phyloP scores from a whole-genome alignment of 2,797 vertebrate genomes.

The Orestias chungarensis region DNA sequence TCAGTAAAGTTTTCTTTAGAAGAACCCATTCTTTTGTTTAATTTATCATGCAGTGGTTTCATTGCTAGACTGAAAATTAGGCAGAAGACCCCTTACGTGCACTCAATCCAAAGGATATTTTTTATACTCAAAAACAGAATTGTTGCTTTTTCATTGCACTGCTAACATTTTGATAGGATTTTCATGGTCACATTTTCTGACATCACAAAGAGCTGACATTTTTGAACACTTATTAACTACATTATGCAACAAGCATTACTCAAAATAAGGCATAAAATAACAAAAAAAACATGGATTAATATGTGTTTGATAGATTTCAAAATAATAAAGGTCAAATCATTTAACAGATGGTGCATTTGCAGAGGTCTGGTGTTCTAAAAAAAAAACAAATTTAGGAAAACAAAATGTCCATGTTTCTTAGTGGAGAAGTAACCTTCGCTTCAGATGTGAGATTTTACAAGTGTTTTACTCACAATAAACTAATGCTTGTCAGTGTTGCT shows the following conservation, averaged over 20 bases:
- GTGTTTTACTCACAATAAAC: not conserved
- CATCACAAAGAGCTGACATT: not conserved
- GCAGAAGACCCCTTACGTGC: too few relatives aligned
- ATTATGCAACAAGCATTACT: not conserved
- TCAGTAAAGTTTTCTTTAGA: not conserved
- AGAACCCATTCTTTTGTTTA: not conserved
- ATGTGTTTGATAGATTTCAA: not conserved
- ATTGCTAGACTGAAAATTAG: not conserved
- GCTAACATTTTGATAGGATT: not conserved
- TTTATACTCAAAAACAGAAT: not conserved
- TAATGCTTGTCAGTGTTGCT: conserved; percentile 67
- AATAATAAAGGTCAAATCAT: not conserved
- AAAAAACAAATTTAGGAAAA: not conserved
- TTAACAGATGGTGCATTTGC: not conserved
- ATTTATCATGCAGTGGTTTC: not conserved
- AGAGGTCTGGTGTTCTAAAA: not conserved
- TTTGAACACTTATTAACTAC: not conserved
- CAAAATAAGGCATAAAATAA: not conserved
- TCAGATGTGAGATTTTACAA: conserved; percentile 2
- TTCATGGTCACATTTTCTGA: not conserved
- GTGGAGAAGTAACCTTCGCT: not conserved
- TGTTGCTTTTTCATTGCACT: not conserved
- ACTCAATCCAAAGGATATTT: too few relatives aligned
- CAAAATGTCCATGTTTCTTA: not conserved
- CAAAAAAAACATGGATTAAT: not conserved